Conservation (phyloP, 1,140 invertebrate genomes). For the Microplitis demolitor region DNA sequence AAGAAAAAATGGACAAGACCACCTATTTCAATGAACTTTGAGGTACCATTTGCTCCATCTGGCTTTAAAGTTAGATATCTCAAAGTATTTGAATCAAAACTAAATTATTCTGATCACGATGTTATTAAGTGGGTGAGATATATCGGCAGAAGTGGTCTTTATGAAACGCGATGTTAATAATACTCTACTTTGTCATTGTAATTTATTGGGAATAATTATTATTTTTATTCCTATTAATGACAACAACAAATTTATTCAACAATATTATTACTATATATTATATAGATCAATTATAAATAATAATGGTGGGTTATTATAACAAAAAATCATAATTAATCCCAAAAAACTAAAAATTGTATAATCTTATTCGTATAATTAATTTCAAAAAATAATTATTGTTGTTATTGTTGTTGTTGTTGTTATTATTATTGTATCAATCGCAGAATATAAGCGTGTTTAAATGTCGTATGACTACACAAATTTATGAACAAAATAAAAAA, state of each 20-base stretch:
- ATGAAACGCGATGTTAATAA: constrained; percentile 95
- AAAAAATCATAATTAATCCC: no score
- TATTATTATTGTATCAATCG: no score
- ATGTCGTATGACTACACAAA: no score
- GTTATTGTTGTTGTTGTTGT: no score
- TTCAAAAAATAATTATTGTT: no score
- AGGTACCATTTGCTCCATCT: constrained; percentile 96
- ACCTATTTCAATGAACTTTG: constrained; percentile 99
- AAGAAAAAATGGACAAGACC: constrained; percentile 99
- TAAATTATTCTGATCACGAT: constrained; percentile 99
- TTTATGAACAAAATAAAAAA: no score
- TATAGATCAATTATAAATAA: no score
- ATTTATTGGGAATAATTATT: neutral
- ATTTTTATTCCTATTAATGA: neutral
- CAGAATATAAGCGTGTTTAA: no score
- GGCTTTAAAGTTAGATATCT: constrained; percentile 99
- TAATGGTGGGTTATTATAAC: no score
- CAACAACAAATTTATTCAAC: neutral
- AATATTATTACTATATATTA: no score
- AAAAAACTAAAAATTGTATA: no score
- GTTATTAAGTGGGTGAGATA: constrained; percentile 99
- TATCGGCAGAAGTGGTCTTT: constrained; percentile 97
- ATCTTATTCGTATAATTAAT: no score
- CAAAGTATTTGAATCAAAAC: constrained; percentile 99
- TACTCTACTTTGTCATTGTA: constrained; percentile 30